Conservation (phyloP, 2,888 invertebrate species). For the Brachynemurus nebulosus region DNA sequence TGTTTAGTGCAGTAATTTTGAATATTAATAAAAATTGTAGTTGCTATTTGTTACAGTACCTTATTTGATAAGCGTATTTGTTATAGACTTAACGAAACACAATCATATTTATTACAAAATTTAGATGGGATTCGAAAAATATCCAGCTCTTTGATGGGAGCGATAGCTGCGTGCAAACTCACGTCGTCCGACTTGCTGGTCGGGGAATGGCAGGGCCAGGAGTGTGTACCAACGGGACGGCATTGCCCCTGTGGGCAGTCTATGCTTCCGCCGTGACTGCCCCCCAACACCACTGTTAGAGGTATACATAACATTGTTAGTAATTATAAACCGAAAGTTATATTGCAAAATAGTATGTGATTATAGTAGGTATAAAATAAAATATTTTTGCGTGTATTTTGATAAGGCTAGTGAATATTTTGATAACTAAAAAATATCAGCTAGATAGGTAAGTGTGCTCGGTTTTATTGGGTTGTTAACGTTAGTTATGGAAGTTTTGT, state of each 20-base stretch:
- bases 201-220: conserved; percentile 82
- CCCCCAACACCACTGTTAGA: conserved; percentile 33
- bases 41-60: conserved; percentile 3
- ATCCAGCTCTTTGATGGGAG: conserved; percentile 61
- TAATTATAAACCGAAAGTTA: conserved; percentile 18
- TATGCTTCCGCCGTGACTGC: conserved; percentile 31
- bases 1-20: background rate
- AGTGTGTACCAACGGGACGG: conserved; percentile 81
- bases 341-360: background rate
- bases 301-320: conserved; percentile 27
- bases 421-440: too few species aligned
- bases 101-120: background rate
- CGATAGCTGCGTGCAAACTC: conserved; percentile 66
- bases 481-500: too few species aligned
- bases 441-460: too few species aligned
- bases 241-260: conserved; percentile 41
- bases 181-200: conserved; percentile 79
- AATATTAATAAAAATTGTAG: background rate
- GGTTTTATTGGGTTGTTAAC: too few species aligned
- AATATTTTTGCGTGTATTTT: too few species aligned
- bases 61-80: conserved; percentile 5
- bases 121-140: conserved; percentile 74
- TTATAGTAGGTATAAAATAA: too few species aligned
- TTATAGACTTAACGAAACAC: too few species aligned
- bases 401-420: too few species aligned